Conservation (phyloP, 2,888 invertebrate genomes). For the Trichopoda pennipes region DNA sequence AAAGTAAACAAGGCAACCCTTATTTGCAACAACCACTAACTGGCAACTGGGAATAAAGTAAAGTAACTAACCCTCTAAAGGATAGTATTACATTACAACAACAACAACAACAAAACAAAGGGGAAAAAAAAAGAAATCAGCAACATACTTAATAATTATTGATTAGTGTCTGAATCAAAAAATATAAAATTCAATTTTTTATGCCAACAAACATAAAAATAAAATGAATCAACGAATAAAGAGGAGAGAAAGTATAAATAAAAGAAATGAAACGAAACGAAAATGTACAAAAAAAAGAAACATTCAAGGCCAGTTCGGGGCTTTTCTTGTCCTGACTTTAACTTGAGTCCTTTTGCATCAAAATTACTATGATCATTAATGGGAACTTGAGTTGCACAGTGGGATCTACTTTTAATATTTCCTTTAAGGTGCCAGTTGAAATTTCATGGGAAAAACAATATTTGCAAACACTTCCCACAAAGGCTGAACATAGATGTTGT, state of each 20-base stretch:
- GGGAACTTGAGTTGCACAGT: too few species aligned
- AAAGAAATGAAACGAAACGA: not conserved
- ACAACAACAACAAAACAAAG: not conserved
- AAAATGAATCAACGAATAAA: not conserved
- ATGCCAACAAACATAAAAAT: too few species aligned
- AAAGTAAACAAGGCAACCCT: constrained; percentile 50
- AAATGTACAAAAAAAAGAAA: not conserved
- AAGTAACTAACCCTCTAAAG: constrained; percentile 38
- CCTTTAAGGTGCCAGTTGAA: too few species aligned
- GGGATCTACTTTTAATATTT: too few species aligned
- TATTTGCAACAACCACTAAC: constrained; percentile 53
- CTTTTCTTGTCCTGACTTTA: too few species aligned
- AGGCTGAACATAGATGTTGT: too few species aligned
- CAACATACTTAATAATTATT: constrained; percentile 35
- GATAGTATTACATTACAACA: constrained; percentile 46
- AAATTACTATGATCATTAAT: too few species aligned
- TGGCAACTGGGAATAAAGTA: not conserved
- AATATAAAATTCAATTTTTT: not conserved
- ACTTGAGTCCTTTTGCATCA: too few species aligned
- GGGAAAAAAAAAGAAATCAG: not conserved
- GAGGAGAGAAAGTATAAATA: too few species aligned
- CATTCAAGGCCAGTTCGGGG: too few species aligned
- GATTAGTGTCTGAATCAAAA: constrained; percentile 27
- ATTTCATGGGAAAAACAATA: too few species aligned
- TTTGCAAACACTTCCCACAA: too few species aligned